Percentiles rank a stretch among this genome's conserved stretches.
These are phyloP conservation scores for Austrofundulus limnaeus DNA, from an alignment of 2,113 vertebrate genomes.

Conservation along the genomic window DNA sequence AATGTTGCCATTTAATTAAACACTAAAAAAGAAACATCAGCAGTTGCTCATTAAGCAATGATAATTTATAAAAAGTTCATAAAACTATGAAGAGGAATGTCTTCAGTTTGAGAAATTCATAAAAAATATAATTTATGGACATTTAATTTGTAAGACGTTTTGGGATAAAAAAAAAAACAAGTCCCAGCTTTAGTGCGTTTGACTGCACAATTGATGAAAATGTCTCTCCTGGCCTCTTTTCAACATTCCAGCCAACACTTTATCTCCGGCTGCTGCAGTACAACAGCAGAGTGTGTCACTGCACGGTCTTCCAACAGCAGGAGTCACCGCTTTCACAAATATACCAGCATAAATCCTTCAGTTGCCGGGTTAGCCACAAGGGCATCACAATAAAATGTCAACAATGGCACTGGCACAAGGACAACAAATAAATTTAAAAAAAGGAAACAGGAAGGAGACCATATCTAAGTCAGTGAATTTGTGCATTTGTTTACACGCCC, in stretches of 20 bases:
- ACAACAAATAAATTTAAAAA: conserved; percentile 27
- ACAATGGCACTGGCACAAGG: conserved; percentile 32
- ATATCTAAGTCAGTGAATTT: conserved; percentile 11
- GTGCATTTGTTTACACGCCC: conserved; percentile 24
- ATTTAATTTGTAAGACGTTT: background rate
- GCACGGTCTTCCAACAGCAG: conserved; percentile 24
- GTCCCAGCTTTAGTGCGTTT: background rate
- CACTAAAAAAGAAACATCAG: background rate
- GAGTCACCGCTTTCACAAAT: conserved; percentile 35
- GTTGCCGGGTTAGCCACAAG: conserved; percentile 24
- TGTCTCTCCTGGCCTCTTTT: conserved; percentile 25
- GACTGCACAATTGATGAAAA: conserved; percentile 21
- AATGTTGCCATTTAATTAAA: too few species aligned
- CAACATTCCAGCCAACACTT: conserved; percentile 16
- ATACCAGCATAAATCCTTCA: conserved; percentile 58
- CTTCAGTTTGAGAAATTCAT: background rate
- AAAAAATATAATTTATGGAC: background rate
- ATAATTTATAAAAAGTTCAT: background rate
- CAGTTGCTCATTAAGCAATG: too few species aligned
- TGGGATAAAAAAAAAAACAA: background rate
- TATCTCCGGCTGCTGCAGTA: conserved; percentile 28
- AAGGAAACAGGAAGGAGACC: background rate
- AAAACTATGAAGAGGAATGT: background rate
- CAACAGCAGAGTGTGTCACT: conserved; percentile 47
- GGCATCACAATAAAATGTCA: conserved; percentile 44